Conservation (phyloP, 1,140 invertebrate species). For the Drosophila rufa region DNA sequence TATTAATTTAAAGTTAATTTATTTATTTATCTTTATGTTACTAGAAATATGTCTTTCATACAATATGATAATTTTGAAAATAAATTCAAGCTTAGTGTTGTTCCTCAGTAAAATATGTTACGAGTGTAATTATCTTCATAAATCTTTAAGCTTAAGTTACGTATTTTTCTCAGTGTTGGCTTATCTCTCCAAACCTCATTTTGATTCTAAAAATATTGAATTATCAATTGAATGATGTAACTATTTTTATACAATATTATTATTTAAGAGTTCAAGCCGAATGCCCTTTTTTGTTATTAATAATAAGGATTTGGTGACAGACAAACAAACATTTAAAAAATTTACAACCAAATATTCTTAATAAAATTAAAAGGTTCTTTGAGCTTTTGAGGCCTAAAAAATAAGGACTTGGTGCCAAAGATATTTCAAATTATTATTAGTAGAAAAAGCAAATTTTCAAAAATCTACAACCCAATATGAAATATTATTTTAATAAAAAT, state of each 20-base stretch:
- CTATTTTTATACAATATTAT: slow-evolving; percentile 19
- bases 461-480: too few relatives aligned
- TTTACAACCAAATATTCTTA: too few relatives aligned
- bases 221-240: slow-evolving; percentile 4
- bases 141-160: background rate
- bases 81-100: too few relatives aligned
- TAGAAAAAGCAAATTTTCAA: too few relatives aligned
- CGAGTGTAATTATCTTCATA: background rate
- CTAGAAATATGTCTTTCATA: too few relatives aligned
- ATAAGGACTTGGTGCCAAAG: too few relatives aligned
- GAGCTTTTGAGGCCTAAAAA: background rate
- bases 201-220: slow-evolving; percentile 11
- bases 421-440: background rate
- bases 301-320: too few relatives aligned
- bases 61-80: background rate
- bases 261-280: background rate
- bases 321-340: too few relatives aligned
- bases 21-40: too few relatives aligned
- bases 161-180: background rate
- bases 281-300: background rate
- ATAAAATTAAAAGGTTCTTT: too few relatives aligned
- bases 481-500: background rate
- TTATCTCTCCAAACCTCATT: slow-evolving; percentile 4
- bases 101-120: background rate
- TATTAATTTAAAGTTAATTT: too few relatives aligned